phyloP scores from a whole-genome alignment of 2,888 invertebrate genomes.

The Nipponacmea schrenckii region DNA sequence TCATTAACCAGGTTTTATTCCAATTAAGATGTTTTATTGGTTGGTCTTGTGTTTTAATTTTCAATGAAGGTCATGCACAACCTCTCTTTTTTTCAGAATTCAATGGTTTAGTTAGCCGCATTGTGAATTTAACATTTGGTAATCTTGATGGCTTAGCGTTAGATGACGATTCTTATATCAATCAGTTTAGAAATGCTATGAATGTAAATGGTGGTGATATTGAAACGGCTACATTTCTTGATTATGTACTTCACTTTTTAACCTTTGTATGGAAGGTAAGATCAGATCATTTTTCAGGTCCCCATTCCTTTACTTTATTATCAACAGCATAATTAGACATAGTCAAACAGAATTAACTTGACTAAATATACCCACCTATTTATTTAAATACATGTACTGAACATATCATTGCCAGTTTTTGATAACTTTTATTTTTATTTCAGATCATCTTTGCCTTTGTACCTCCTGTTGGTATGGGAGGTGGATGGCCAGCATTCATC shows the following conservation, averaged over 20 bases:
- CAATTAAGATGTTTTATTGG: too few relatives aligned
- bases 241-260: slow-evolving; percentile 73
- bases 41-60: too few relatives aligned
- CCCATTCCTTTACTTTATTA: too few relatives aligned
- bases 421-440: slow-evolving; percentile 15
- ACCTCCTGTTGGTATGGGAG: slow-evolving; percentile 72
- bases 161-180: slow-evolving; percentile 70
- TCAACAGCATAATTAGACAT: too few relatives aligned
- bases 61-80: too few relatives aligned
- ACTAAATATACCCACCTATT: too few relatives aligned
- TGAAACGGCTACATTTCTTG: slow-evolving; percentile 71
- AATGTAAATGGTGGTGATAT: slow-evolving; percentile 74
- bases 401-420: background rate
- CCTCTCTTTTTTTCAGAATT: slow-evolving; percentile 68
- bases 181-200: slow-evolving; percentile 72
- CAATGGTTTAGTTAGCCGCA: slow-evolving; percentile 71
- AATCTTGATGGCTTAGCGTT: slow-evolving; percentile 72
- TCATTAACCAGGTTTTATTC: too few relatives aligned
- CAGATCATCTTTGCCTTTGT: slow-evolving; percentile 71
- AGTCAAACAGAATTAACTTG: too few relatives aligned
- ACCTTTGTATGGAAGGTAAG: slow-evolving; percentile 73
- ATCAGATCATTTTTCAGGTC: background rate
- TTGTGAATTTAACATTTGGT: slow-evolving; percentile 71
- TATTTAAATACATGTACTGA: background rate
- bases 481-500: slow-evolving; percentile 73